These are phyloP conservation scores for Tichodroma muraria DNA, from an alignment of 2,113 vertebrate genomes.

Conservation along the genomic window DNA sequence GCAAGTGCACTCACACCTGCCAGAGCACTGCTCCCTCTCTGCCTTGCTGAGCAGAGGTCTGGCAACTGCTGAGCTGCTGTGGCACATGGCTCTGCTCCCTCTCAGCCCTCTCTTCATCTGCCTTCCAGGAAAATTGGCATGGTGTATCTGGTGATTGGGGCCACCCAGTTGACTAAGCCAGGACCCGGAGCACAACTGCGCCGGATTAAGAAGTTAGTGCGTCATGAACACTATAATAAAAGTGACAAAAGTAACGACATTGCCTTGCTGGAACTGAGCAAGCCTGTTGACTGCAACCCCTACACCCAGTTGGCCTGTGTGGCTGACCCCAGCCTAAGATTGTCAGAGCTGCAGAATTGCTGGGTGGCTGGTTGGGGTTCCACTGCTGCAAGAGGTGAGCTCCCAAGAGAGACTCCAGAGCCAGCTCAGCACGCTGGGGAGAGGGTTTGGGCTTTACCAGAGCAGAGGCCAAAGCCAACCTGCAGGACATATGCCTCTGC, in stretches of 20 bases:
- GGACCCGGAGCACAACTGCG: neutral
- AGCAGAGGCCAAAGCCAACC: neutral
- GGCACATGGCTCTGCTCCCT: neutral
- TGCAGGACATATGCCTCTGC: accelerated
- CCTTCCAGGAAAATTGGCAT: neutral
- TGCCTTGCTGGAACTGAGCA: neutral
- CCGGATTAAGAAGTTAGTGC: neutral
- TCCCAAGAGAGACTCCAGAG: neutral
- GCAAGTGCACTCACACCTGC: neutral
- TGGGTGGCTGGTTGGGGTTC: neutral
- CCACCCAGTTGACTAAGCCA: neutral
- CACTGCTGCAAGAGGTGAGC: neutral
- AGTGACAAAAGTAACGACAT: neutral
- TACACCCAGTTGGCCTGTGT: neutral
- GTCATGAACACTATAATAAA: neutral
- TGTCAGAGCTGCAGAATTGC: neutral
- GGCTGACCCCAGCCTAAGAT: neutral
- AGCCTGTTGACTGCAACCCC: neutral
- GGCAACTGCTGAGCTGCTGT: neutral
- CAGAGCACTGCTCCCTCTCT: neutral
- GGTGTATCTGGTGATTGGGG: neutral
- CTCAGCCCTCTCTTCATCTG: neutral
- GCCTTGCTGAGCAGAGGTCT: too few relatives aligned
- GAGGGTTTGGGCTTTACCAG: neutral
- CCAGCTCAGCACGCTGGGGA: neutral